A percentile compares a stretch with the other conserved stretches of the same genome.
Conservation (phyloP, 2,113 vertebrate species). For the Jacana jacana region DNA sequence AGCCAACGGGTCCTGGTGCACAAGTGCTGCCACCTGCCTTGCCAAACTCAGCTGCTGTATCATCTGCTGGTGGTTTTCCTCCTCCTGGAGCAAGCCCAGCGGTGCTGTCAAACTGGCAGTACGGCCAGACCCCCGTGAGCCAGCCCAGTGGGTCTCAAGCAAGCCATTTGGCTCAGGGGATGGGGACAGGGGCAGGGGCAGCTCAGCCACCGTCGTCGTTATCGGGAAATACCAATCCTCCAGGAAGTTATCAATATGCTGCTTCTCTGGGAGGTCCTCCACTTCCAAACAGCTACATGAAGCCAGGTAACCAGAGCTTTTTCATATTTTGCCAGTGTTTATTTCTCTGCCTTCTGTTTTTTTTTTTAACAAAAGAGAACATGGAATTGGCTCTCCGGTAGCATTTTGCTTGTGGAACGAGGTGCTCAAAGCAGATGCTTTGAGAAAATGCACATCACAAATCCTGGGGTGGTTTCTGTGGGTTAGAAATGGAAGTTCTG, state of each 20-base stretch:
- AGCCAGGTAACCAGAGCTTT: conserved; percentile 62
- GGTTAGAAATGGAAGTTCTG: background rate
- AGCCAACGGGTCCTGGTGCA: conserved; percentile 53
- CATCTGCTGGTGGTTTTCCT: conserved; percentile 77
- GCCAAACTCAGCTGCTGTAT: conserved; percentile 76
- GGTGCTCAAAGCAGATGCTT: background rate
- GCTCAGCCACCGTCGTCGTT: background rate
- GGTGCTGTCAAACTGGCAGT: conserved; percentile 82
- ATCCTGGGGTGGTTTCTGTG: background rate
- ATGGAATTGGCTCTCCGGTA: background rate
- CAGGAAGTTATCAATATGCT: conserved; percentile 67
- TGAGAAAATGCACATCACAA: background rate
- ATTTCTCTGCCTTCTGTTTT: accelerated
- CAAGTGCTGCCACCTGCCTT: conserved; percentile 61
- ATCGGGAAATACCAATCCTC: conserved; percentile 69
- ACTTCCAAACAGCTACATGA: conserved; percentile 75
- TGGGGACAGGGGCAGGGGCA: background rate
- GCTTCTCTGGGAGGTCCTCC: conserved; percentile 69
- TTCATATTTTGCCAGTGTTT: accelerated
- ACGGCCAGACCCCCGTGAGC: conserved; percentile 65
- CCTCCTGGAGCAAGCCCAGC: conserved; percentile 70
- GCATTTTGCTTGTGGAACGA: background rate
- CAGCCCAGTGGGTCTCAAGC: conserved; percentile 58
- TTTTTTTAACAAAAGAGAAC: no score
- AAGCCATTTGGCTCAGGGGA: conserved; percentile 71